Conservation (phyloP, 1,140 invertebrate species). For the Papilio polytes region DNA sequence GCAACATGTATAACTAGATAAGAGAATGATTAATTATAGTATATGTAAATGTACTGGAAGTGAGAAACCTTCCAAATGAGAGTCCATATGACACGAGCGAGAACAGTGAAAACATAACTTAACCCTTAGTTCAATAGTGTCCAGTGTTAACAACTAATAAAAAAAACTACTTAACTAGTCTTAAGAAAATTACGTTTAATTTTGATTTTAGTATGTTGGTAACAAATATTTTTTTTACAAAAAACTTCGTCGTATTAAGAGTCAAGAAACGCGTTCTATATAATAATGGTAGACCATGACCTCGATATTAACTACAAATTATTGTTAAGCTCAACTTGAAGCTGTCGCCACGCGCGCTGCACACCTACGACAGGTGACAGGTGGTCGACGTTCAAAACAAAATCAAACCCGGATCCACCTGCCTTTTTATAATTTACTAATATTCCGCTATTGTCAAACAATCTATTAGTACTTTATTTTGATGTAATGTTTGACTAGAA, state of each 20-base stretch:
- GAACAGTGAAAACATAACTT: background rate
- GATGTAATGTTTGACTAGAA: too few species aligned
- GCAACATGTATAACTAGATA: too few species aligned
- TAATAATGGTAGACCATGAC: background rate
- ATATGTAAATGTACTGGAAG: background rate
- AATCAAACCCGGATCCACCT: constrained; percentile 7
- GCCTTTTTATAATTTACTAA: constrained; percentile 11
- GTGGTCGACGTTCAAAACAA: background rate
- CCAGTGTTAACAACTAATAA: too few species aligned
- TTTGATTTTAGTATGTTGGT: too few species aligned
- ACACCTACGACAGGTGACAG: background rate
- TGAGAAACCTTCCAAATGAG: too few species aligned
- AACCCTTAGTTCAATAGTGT: too few species aligned
- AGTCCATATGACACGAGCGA: background rate
- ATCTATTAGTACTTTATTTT: background rate
- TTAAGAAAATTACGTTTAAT: too few species aligned
- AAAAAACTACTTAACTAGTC: too few species aligned
- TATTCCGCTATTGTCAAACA: background rate
- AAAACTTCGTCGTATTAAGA: too few species aligned
- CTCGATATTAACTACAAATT: constrained; percentile 7
- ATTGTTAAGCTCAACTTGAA: background rate
- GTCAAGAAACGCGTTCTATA: background rate
- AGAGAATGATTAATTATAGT: too few species aligned
- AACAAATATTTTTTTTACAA: too few species aligned
- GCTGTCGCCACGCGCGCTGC: background rate